A percentile compares a stretch with the other conserved stretches of the same genome.
Conservation (phyloP, 1,140 invertebrate species). For the Zaprionus gabonicus region DNA sequence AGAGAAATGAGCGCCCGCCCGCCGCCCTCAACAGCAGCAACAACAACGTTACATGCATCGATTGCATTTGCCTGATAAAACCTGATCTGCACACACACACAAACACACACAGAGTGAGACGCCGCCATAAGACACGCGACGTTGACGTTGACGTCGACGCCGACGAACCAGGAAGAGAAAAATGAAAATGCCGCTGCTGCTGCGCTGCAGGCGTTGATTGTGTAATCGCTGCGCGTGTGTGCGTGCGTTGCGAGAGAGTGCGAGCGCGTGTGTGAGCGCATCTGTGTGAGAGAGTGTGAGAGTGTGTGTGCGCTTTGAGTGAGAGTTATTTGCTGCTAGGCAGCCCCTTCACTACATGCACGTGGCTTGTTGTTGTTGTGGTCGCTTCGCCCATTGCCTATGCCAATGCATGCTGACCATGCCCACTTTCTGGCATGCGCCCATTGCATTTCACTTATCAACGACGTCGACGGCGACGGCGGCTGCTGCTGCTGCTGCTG, state of each 20-base stretch:
- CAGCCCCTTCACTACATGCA: slow-evolving; percentile 41
- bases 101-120: slow-evolving; percentile 26
- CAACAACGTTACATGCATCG: slow-evolving; percentile 59
- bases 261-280: slow-evolving; percentile 15
- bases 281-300: neutral
- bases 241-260: slow-evolving; percentile 33
- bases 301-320: slow-evolving; percentile 56
- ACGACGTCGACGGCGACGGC: slow-evolving; percentile 12
- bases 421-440: slow-evolving; percentile 46
- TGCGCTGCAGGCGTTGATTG: slow-evolving; percentile 63
- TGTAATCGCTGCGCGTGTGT: slow-evolving; percentile 68
- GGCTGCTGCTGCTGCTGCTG: slow-evolving; percentile 21
- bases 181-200: slow-evolving; percentile 75
- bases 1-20: slow-evolving; percentile 24
- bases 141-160: slow-evolving; percentile 53
- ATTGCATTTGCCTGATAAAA: slow-evolving; percentile 77
- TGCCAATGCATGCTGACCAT: slow-evolving; percentile 45
- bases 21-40: slow-evolving; percentile 31
- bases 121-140: slow-evolving; percentile 53
- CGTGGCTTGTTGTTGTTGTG: slow-evolving; percentile 34
- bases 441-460: slow-evolving; percentile 80
- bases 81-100: slow-evolving; percentile 64
- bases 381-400: slow-evolving; percentile 37
- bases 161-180: slow-evolving; percentile 81
- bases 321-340: slow-evolving; percentile 69